A percentile compares a stretch with the other conserved stretches of the same genome.
These are phyloP conservation scores for Ptilonorhynchus violaceus DNA, from an alignment of 2,113 vertebrate species.

Conservation along the genomic window DNA sequence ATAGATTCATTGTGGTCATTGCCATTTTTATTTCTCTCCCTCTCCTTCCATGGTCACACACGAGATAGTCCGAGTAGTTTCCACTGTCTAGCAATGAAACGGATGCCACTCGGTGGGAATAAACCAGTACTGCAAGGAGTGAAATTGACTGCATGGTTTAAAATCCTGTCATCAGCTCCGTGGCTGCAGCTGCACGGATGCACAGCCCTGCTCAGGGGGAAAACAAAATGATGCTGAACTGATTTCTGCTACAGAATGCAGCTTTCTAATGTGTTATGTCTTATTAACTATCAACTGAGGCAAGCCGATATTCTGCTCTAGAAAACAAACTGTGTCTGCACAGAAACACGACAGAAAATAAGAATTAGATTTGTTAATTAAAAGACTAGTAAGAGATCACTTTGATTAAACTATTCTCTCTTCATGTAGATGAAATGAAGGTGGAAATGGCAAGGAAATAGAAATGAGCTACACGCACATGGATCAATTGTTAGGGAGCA, in stretches of 20 bases:
- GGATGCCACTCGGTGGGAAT: conserved; percentile 52
- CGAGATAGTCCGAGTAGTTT: background rate
- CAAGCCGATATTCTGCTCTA: background rate
- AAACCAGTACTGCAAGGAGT: conserved; percentile 42
- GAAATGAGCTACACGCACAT: background rate
- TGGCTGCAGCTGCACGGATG: background rate
- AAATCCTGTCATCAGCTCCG: background rate
- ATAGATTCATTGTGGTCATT: background rate
- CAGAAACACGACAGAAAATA: background rate
- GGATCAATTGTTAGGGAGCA: background rate
- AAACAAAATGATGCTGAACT: background rate
- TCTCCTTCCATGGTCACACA: background rate
- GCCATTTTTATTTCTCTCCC: background rate
- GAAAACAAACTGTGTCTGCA: background rate
- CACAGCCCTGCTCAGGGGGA: background rate
- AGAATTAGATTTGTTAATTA: background rate
- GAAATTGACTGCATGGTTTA: fast-evolving
- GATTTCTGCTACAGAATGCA: background rate
- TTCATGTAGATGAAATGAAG: background rate
- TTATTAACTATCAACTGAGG: background rate
- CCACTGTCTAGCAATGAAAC: background rate
- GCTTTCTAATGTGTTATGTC: background rate
- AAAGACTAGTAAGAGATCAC: background rate
- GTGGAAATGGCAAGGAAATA: background rate
- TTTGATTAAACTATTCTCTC: background rate